Conservation (phyloP, 2,113 vertebrate genomes). For the Paraplagusia blochii region DNA sequence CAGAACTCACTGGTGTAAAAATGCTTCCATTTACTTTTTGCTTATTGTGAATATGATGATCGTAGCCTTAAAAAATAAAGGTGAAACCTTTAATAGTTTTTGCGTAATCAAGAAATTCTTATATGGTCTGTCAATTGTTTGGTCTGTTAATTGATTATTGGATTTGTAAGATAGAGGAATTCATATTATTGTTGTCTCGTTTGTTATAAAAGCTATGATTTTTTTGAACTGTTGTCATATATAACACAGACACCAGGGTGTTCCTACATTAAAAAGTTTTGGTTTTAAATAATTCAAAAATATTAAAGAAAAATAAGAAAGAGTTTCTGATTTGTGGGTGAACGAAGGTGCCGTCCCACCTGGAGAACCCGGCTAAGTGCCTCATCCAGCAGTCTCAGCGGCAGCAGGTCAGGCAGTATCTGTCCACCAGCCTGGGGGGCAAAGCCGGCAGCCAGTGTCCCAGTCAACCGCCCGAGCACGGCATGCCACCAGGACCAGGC, state of each 20-base stretch:
- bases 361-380: constrained; percentile 94
- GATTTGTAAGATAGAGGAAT: too few relatives aligned
- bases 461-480: constrained; percentile 89
- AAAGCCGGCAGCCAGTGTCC: constrained; percentile 90
- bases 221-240: too few relatives aligned
- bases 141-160: too few relatives aligned
- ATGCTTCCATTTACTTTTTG: neutral
- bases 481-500: constrained; percentile 86
- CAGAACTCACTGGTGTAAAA: neutral
- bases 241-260: too few relatives aligned
- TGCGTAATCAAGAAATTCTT: too few relatives aligned
- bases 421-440: constrained; percentile 89
- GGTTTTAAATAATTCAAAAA: neutral
- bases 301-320: too few relatives aligned
- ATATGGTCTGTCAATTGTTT: too few relatives aligned
- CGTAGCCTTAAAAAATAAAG: too few relatives aligned
- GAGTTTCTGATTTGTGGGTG: neutral
- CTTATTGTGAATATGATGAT: too few relatives aligned
- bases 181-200: too few relatives aligned
- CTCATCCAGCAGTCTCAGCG: constrained; percentile 95
- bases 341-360: constrained; percentile 90
- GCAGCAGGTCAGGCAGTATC: constrained; percentile 98
- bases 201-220: too few relatives aligned
- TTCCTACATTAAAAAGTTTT: neutral
- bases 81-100: too few relatives aligned